A percentile compares a stretch with the other conserved stretches of the same genome.
phyloP scores from a whole-genome alignment of 2,888 invertebrate species.

The Eurois occulta region DNA sequence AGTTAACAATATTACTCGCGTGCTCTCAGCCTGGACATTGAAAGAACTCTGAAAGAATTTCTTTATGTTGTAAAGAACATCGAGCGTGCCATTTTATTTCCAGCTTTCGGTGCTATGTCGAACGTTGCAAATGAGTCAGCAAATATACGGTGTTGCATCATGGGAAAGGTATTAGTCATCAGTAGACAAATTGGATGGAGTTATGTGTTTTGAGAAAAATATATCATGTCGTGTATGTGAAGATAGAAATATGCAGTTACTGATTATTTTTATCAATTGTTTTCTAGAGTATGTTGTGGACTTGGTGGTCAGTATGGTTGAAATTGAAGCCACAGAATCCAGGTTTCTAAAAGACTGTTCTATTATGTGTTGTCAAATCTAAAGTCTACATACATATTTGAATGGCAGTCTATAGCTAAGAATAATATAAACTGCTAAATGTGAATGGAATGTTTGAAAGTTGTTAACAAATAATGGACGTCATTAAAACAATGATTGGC shows the following conservation, averaged over 20 bases:
- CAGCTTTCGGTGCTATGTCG: not conserved
- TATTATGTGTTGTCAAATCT: not conserved
- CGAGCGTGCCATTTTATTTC: not conserved
- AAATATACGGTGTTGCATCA: slow-evolving; percentile 58
- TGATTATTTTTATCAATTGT: not conserved
- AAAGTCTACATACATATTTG: not conserved
- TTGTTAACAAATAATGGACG: not conserved
- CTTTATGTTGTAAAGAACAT: not conserved
- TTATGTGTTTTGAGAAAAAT: slow-evolving; percentile 29
- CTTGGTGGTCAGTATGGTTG: not conserved
- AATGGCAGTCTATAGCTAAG: not conserved
- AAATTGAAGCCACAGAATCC: not conserved
- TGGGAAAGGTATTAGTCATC: slow-evolving; percentile 44
- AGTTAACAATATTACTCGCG: slow-evolving; percentile 42
- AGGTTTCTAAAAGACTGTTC: not conserved
- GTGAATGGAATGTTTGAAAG: not conserved
- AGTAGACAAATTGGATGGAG: slow-evolving; percentile 37
- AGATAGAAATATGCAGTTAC: slow-evolving; percentile 3
- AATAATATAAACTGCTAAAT: not conserved
- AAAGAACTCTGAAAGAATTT: slow-evolving; percentile 27
- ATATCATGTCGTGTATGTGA: not conserved
- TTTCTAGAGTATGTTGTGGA: not conserved
- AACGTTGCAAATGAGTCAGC: not conserved
- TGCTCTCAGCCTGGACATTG: slow-evolving; percentile 31
- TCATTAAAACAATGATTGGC: slow-evolving; percentile 22